A percentile compares a stretch with the other conserved stretches of the same genome.
Conservation (phyloP, 2,888 invertebrate genomes). For the Arrhopalites spinosus region DNA sequence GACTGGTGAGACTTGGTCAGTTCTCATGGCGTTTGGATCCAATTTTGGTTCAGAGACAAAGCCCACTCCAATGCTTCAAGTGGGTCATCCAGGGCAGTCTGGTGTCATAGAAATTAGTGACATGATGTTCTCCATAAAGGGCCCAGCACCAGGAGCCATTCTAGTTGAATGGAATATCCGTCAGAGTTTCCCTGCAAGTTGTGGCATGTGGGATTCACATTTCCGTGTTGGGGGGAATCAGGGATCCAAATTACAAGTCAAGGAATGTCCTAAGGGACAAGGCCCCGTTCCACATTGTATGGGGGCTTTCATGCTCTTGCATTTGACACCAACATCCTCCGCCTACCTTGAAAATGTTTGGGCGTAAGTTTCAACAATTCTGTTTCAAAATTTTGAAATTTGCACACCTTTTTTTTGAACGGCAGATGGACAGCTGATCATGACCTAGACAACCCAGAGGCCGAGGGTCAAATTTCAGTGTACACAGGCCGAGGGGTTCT, state of each 20-base stretch:
- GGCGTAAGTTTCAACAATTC: constrained; percentile 28
- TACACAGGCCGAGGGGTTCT: constrained; percentile 50
- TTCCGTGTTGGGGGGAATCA: constrained; percentile 47
- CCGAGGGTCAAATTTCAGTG: constrained; percentile 49
- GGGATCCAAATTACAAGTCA: constrained; percentile 45
- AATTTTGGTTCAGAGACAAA: constrained; percentile 40
- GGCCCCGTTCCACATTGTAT: constrained; percentile 37
- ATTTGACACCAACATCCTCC: constrained; percentile 40
- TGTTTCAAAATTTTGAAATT: too few species aligned
- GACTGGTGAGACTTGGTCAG: constrained; percentile 50
- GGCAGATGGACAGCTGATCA: constrained; percentile 50
- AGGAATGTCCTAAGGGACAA: constrained; percentile 37
- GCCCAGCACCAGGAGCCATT: constrained; percentile 49
- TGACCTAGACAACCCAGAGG: constrained; percentile 46
- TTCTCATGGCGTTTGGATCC: constrained; percentile 48
- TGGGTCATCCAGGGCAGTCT: constrained; percentile 44
- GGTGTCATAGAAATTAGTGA: constrained; percentile 49
- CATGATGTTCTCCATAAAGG: constrained; percentile 49
- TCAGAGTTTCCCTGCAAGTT: too few species aligned
- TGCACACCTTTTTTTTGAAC: too few species aligned
- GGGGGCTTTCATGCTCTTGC: constrained; percentile 48
- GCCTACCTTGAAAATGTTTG: constrained; percentile 49
- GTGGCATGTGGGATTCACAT: constrained; percentile 48
- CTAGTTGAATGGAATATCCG: constrained; percentile 47
- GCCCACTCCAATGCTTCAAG: constrained; percentile 49